Evolutionary conservation across 1,140 invertebrate genomes (phyloP).

Genomic region (Calephelis virginiensis): DNA sequence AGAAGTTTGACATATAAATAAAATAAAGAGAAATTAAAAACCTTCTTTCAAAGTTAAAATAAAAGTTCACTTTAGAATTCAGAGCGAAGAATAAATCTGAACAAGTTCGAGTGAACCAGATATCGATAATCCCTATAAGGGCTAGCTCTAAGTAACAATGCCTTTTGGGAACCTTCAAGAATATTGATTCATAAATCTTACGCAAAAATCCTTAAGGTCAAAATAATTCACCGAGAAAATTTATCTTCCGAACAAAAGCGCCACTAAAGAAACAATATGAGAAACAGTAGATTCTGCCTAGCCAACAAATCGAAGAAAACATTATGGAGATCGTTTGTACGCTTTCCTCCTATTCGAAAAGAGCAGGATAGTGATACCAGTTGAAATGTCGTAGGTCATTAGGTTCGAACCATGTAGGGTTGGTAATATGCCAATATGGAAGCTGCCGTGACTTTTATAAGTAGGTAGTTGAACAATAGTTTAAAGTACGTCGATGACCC

Average conservation of each 20-base stretch:
- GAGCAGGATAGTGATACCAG: conserved; percentile 50
- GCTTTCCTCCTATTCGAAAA: conserved; percentile 37
- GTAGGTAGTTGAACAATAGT: conserved; percentile 62
- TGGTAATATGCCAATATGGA: conserved; percentile 75
- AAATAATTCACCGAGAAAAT: conserved; percentile 38
- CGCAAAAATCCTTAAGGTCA: conserved; percentile 18
- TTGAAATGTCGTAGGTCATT: conserved; percentile 77
- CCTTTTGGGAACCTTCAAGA: conserved; percentile 20
- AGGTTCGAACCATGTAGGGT: conserved; percentile 69
- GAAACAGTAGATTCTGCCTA: conserved; percentile 59
- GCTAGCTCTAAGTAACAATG: conserved; percentile 23
- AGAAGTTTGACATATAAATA: background rate
- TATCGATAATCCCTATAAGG: conserved; percentile 30
- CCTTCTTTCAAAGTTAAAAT: too few species aligned
- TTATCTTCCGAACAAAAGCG: conserved; percentile 34
- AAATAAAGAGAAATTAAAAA: background rate
- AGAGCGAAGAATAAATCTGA: conserved; percentile 26
- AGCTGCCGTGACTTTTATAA: conserved; percentile 64
- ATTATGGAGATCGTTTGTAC: conserved; percentile 56
- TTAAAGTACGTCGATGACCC: conserved; percentile 56
- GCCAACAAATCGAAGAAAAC: conserved; percentile 73
- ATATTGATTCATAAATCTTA: conserved; percentile 15
- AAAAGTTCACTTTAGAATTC: background rate
- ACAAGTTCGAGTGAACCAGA: conserved; percentile 22
- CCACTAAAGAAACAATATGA: conserved; percentile 66